These are phyloP conservation scores for Diarsia brunnea DNA, from an alignment of 2,888 invertebrate species.

Conservation along the genomic window DNA sequence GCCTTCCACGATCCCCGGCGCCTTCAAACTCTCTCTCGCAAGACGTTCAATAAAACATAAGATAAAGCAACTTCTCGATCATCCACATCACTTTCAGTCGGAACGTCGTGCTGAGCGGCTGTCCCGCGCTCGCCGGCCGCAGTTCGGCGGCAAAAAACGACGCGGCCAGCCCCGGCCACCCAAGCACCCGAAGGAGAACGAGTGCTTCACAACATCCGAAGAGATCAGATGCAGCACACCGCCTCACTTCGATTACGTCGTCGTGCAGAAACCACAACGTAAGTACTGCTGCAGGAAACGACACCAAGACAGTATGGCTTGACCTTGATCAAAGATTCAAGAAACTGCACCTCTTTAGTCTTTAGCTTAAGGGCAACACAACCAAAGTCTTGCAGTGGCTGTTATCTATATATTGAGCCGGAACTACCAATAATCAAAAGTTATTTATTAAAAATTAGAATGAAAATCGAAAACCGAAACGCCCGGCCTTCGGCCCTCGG, in stretches of 20 bases:
- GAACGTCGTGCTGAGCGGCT: conserved; percentile 87
- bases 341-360: neutral
- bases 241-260: conserved; percentile 82
- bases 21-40: neutral
- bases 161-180: conserved; percentile 80
- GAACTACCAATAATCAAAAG: neutral
- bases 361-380: neutral
- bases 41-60: neutral
- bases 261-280: conserved; percentile 84
- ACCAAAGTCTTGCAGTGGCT: neutral
- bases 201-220: conserved; percentile 78
- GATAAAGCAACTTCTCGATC: neutral
- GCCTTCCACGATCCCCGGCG: no score
- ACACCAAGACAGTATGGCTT: neutral
- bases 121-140: conserved; percentile 86
- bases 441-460: neutral
- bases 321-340: neutral
- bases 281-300: conserved; percentile 60
- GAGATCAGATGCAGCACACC: conserved; percentile 83
- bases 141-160: conserved; percentile 83
- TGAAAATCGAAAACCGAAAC: neutral
- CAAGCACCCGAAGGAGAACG: conserved; percentile 85
- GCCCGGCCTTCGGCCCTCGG: neutral
- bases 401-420: neutral
- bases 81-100: conserved; percentile 74